phyloP scores from a whole-genome alignment of 1,140 invertebrate genomes.

The Mamestra configurata region DNA sequence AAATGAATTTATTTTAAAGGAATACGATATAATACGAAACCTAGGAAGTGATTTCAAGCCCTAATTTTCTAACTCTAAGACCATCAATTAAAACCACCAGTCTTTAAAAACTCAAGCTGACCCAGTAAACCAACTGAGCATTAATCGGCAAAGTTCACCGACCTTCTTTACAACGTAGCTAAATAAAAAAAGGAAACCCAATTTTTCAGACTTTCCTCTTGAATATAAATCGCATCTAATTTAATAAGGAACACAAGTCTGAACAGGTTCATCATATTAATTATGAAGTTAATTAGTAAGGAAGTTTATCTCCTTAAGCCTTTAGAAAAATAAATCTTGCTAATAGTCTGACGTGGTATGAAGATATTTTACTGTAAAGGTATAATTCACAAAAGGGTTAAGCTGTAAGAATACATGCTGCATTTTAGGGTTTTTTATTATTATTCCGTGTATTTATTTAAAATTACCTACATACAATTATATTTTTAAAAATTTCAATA shows the following conservation, averaged over 20 bases:
- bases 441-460: no score
- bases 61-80: background rate
- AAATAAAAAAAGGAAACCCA: background rate
- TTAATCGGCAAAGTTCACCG: constrained; percentile 1
- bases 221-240: constrained; percentile 33
- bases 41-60: no score
- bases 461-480: no score
- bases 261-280: constrained; percentile 35
- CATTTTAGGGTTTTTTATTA: no score
- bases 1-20: no score
- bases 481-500: no score
- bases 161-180: background rate
- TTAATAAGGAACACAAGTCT: constrained; percentile 25
- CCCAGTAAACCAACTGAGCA: background rate
- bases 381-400: no score
- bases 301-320: constrained; percentile 25
- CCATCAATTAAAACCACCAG: background rate
- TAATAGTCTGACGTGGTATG: background rate
- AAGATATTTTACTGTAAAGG: background rate
- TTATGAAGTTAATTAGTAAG: constrained; percentile 12
- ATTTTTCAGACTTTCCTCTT: constrained; percentile 5
- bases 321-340: constrained; percentile 4
- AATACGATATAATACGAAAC: no score
- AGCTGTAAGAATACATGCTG: no score
- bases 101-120: background rate